Percentiles rank a stretch among this genome's conserved stretches.
These are phyloP conservation scores for Leguminivora glycinivorella DNA, from an alignment of 1,140 invertebrate genomes.

Conservation along the genomic window DNA sequence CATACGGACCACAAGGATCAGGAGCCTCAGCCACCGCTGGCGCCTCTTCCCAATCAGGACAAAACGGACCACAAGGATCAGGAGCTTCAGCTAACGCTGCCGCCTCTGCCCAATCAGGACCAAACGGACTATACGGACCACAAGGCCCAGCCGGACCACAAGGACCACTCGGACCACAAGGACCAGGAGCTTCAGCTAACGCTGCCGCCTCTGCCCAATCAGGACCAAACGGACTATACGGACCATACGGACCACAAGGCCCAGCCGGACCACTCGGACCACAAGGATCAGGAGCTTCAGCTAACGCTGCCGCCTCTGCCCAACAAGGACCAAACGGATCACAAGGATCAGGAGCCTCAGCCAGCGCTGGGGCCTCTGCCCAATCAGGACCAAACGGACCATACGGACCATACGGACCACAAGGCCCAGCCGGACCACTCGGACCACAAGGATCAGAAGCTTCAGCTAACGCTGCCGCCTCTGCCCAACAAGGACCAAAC, in stretches of 20 bases:
- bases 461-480: neutral
- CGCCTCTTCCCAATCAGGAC: slow-evolving; percentile 12
- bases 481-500: neutral
- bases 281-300: neutral
- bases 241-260: neutral
- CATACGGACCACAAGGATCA: slow-evolving; percentile 25
- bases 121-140: neutral
- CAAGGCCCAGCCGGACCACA: neutral
- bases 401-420: slow-evolving; percentile 21
- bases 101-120: neutral
- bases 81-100: neutral
- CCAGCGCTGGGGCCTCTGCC: neutral
- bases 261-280: neutral
- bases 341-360: slow-evolving; percentile 2
- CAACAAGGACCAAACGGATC: slow-evolving; percentile 7
- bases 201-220: neutral
- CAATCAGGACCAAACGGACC: neutral
- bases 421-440: neutral
- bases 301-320: slow-evolving; percentile 5
- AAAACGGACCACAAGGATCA: slow-evolving; percentile 7
- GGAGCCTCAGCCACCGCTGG: slow-evolving; percentile 32
- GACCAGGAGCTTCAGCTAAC: neutral
- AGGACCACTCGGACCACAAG: neutral
- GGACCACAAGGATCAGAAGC: neutral
- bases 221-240: neutral